Conservation (phyloP, 1,140 invertebrate genomes). For the Araneus ventricosus region DNA sequence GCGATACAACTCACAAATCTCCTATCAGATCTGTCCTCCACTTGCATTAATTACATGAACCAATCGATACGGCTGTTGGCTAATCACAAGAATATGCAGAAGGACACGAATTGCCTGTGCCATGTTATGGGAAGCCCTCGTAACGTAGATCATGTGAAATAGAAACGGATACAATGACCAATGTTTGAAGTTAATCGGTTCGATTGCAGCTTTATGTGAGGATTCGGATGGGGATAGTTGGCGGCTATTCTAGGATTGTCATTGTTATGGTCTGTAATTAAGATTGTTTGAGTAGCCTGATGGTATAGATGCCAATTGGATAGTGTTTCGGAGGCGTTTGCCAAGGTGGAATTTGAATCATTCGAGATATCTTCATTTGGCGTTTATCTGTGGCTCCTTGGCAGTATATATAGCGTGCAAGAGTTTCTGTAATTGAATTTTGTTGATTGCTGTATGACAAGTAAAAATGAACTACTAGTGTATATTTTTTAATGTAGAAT, state of each 20-base stretch:
- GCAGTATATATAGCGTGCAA: background rate
- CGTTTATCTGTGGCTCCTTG: background rate
- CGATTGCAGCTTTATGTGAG: background rate
- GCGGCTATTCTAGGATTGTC: background rate
- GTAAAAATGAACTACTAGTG: too few relatives aligned
- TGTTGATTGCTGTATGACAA: too few relatives aligned
- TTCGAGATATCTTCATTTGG: background rate
- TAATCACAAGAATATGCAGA: constrained; percentile 16
- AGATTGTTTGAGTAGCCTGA: background rate
- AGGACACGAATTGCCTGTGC: background rate
- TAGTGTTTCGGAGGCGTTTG: background rate
- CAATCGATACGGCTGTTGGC: background rate
- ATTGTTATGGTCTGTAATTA: background rate
- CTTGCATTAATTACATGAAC: constrained; percentile 5
- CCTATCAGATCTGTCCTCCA: background rate
- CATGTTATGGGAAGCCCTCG: background rate
- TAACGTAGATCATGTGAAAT: background rate
- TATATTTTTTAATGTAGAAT: too few relatives aligned
- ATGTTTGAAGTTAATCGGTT: background rate
- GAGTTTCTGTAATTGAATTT: too few relatives aligned
- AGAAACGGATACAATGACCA: background rate
- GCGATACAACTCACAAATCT: constrained; percentile 1
- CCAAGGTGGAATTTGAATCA: background rate
- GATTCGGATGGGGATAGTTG: background rate
- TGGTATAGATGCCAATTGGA: background rate